Conservation (phyloP, 2,888 invertebrate genomes). For the Hypena proboscidalis region DNA sequence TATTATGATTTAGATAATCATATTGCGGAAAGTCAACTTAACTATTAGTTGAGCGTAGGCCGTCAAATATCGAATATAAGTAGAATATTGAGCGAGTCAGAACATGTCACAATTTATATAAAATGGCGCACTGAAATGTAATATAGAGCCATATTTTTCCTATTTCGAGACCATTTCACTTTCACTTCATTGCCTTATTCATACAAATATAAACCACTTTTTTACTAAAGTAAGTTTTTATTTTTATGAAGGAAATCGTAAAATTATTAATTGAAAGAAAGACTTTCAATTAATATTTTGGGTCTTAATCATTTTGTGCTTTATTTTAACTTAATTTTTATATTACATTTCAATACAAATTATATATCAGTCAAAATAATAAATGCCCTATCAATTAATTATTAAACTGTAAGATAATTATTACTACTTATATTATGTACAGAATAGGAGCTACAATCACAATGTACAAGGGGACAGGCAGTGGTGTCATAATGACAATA, state of each 20-base stretch:
- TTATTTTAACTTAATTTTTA: too few relatives aligned
- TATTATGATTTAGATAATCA: neutral
- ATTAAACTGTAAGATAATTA: slow-evolving; percentile 3
- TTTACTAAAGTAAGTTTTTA: too few relatives aligned
- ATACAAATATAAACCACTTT: too few relatives aligned
- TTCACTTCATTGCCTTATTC: too few relatives aligned
- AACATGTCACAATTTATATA: neutral
- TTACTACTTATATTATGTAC: slow-evolving; percentile 9
- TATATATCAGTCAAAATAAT: slow-evolving; percentile 4
- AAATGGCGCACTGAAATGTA: slow-evolving; percentile 1
- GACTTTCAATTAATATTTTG: too few relatives aligned
- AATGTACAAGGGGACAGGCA: slow-evolving; percentile 15
- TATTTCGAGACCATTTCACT: too few relatives aligned
- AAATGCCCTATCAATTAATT: neutral
- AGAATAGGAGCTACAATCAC: slow-evolving; percentile 11
- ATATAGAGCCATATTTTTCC: too few relatives aligned
- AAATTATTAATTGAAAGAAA: too few relatives aligned
- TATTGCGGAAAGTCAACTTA: neutral
- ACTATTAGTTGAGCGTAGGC: slow-evolving; percentile 8
- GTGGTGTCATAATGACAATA: neutral
- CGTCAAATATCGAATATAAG: slow-evolving; percentile 3
- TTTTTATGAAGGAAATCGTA: too few relatives aligned
- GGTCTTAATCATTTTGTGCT: too few relatives aligned
- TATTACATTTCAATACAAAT: neutral
- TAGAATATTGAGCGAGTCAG: slow-evolving; percentile 10